Evolutionary conservation across 2,113 vertebrate genomes (phyloP).

Genomic region (Sclerurus mexicanus): DNA sequence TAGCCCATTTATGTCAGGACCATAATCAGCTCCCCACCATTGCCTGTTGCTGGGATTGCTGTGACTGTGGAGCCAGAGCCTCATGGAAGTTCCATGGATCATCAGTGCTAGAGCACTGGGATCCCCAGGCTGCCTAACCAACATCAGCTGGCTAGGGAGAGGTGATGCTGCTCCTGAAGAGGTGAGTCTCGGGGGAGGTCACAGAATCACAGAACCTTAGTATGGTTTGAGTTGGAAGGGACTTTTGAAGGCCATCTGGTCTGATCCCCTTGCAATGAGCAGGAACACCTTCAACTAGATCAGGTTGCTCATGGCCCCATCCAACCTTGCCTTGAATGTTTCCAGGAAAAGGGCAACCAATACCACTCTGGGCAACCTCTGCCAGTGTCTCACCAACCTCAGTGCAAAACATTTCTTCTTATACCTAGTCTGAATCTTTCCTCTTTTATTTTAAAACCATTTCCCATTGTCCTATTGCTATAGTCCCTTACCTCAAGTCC

Average conservation of each 20-base stretch:
- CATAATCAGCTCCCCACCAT: not conserved
- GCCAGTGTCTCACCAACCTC: not conserved
- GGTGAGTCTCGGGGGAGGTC: rapidly evolving
- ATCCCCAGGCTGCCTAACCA: not conserved
- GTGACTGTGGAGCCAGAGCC: not conserved
- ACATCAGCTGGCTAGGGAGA: too few relatives aligned
- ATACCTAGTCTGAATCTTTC: rapidly evolving
- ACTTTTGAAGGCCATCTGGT: not conserved
- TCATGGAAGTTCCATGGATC: rapidly evolving
- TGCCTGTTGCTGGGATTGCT: not conserved
- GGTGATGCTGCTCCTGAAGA: not conserved
- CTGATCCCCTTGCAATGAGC: too few relatives aligned
- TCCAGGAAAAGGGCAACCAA: not conserved
- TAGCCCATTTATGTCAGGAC: rapidly evolving
- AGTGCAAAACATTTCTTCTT: not conserved
- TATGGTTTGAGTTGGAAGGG: not conserved
- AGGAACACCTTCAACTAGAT: not conserved
- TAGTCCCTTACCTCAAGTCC: too few relatives aligned
- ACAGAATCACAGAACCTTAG: not conserved
- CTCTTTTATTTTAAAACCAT: not conserved
- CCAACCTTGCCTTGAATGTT: not conserved
- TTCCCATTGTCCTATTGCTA: too few relatives aligned
- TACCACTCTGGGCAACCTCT: not conserved
- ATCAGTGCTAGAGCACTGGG: not conserved
- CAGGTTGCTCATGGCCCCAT: not conserved